Base-by-base conservation (phyloP, 2,113 vertebrate species). In the Notarius lentiginosus region DNA sequence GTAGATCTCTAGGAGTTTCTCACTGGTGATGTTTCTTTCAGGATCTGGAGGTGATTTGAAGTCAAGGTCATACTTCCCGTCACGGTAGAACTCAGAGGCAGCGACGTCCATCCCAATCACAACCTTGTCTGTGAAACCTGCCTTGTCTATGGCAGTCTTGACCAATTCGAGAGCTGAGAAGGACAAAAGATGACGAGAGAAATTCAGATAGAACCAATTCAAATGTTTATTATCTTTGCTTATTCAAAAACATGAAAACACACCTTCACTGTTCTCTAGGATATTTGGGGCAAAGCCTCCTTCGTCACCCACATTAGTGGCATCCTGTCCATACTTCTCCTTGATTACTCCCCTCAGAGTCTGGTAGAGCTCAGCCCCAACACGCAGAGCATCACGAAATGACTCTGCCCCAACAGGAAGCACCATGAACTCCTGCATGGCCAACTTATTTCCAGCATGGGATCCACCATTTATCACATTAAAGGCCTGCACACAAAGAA, bases 401-500 rank as follows among this genome's bases (percentile, higher is more conserved):
- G 96, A 99, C 90, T 99, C 97, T 0, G 98, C 98, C 14, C 98
- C 98, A 79, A 99, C 98, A 0, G 97, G 98, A 79, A 99, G 95
- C 84, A 98, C 97, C 98, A 99, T 98, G 90, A 99, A 98, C 91
- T 99, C 98, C 92, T 99, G 97, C 98, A 99, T 98, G 79, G 97
- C 98, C 91, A 98, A 94, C 88, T 98, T 98, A 94, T 98, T 98
- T 66, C 98, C 98, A 27, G 98, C 98, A 0, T 99, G 98, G 86
- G 97, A 98, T 65, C 98, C 98, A 79, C 98, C 98, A 0, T 98
- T 99, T 92, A 99, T 98, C 87, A 99, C 97, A 0, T 98, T 99
- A 92, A 99, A 99, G 85, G 97, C 98, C 98, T 99, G 89, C 8
- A 81, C 9, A 53, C 51, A 53, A 30, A 70, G 3, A 53, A 17